A percentile compares a stretch with the other conserved stretches of the same genome.
Evolutionary conservation across 2,113 vertebrate species (phyloP).

Genomic region (Eidolon helvum): DNA sequence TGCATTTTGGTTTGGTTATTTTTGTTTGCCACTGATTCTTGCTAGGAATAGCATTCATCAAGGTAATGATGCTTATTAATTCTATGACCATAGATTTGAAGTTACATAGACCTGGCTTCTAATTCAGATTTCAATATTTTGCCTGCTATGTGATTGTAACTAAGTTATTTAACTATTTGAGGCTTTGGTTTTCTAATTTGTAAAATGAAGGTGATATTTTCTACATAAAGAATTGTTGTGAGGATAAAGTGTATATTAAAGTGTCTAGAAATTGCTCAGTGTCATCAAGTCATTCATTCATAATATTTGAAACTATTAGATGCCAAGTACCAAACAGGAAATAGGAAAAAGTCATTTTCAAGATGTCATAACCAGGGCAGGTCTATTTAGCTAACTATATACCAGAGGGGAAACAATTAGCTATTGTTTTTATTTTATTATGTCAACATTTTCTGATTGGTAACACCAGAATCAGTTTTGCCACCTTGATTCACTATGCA

Average conservation of each 20-base stretch:
- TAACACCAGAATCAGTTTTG: slow-evolving; percentile 10
- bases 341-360: slow-evolving; percentile 1
- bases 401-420: slow-evolving; percentile 3
- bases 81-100: neutral
- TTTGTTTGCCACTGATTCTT: neutral
- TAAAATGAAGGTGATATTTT: neutral
- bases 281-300: neutral
- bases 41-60: neutral
- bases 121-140: neutral
- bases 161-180: neutral
- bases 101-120: neutral
- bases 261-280: neutral
- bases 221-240: neutral
- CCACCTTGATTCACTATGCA: neutral
- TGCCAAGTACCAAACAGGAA: neutral
- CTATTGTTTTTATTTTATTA: slow-evolving; percentile 4
- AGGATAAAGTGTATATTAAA: neutral
- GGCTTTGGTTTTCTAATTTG: neutral
- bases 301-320: neutral
- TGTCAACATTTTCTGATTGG: slow-evolving; percentile 34
- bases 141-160: neutral
- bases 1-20: neutral
- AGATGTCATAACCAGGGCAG: neutral
- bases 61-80: neutral
- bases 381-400: neutral